phyloP scores from a whole-genome alignment of 2,888 invertebrate species.

The Drosophila heteroneura region DNA sequence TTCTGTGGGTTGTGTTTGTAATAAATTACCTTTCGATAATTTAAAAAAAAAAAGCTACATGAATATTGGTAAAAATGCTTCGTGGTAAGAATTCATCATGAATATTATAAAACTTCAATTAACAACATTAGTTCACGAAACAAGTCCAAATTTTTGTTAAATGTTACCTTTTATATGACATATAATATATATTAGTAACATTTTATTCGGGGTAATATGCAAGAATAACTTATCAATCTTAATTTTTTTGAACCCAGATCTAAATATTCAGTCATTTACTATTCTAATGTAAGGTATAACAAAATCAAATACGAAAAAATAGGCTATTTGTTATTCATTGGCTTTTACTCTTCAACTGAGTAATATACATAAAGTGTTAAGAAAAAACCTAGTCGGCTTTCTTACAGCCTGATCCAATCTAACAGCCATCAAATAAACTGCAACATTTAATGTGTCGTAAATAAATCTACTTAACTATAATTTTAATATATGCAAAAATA shows the following conservation, averaged over 20 bases:
- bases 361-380: background rate
- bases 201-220: too few species aligned
- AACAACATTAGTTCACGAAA: background rate
- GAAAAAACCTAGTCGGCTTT: background rate
- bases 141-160: background rate
- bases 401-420: too few species aligned
- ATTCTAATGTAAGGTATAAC: background rate
- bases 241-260: background rate
- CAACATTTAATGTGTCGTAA: background rate
- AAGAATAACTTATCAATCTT: background rate
- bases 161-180: background rate
- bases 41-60: background rate
- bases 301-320: background rate
- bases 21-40: constrained; percentile 21
- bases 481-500: background rate
- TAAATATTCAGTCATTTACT: background rate
- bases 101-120: background rate
- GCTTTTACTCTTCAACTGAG: background rate
- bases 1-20: background rate
- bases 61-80: background rate
- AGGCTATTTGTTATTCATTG: accelerated
- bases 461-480: background rate
- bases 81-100: background rate
- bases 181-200: background rate
- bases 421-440: background rate